A percentile compares a stretch with the other conserved stretches of the same genome.
These are phyloP conservation scores for Tribolium madens DNA, from an alignment of 1,140 invertebrate genomes.

Conservation along the genomic window DNA sequence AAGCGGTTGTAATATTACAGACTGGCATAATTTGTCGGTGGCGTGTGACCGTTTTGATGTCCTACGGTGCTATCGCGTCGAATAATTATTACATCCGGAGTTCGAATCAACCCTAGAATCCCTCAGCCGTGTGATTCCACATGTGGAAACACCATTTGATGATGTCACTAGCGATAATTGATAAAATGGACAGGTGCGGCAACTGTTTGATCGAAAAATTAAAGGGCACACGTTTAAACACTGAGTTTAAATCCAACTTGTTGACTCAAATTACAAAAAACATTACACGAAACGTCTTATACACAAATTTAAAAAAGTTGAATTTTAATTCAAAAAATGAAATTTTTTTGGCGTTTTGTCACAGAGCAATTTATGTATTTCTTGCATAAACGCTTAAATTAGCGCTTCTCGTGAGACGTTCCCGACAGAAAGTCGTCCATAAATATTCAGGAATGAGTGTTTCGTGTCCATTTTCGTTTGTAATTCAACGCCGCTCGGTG, in stretches of 20 bases:
- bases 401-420: too few species aligned
- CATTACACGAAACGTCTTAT: too few species aligned
- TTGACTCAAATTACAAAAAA: too few species aligned
- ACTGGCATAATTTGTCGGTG: conserved; percentile 30
- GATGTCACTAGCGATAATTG: conserved; percentile 37
- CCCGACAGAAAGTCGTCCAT: conserved; percentile 7
- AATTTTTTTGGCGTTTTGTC: too few species aligned
- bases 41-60: conserved; percentile 34
- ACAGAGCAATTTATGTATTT: too few species aligned
- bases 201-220: conserved; percentile 35
- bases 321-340: too few species aligned
- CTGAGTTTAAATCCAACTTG: too few species aligned
- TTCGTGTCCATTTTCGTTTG: conserved; percentile 36
- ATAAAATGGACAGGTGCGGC: conserved; percentile 7
- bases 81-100: conserved; percentile 32
- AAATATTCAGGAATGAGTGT: conserved; percentile 43
- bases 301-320: too few species aligned
- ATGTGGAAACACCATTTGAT: conserved; percentile 33
- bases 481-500: conserved; percentile 47
- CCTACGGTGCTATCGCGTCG: conserved; percentile 24
- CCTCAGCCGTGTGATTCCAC: conserved; percentile 29
- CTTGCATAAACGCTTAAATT: too few species aligned
- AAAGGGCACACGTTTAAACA: not conserved
- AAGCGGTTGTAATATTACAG: conserved; percentile 34
- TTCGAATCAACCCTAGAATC: conserved; percentile 24